Evolutionary conservation across 2,888 invertebrate species (phyloP).

Genomic region (Antheraea assamensis): DNA sequence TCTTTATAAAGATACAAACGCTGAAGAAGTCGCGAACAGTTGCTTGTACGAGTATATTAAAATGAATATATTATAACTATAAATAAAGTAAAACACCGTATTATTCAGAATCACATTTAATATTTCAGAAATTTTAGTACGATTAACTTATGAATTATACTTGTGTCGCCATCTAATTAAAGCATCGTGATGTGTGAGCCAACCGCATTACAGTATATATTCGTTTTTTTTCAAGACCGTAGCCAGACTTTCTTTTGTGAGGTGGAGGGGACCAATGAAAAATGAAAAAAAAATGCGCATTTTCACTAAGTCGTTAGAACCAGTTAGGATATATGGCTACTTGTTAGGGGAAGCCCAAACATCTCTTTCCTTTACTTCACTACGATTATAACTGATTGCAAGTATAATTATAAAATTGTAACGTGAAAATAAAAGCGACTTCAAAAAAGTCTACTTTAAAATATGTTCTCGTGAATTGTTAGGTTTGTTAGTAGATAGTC

Average conservation of each 20-base stretch:
- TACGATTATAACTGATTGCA: too few relatives aligned
- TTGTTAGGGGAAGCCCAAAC: too few relatives aligned
- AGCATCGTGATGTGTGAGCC: background rate
- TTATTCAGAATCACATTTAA: background rate
- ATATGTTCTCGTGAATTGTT: too few relatives aligned
- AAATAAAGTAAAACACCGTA: background rate
- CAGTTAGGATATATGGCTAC: background rate
- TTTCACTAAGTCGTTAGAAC: background rate
- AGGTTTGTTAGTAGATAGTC: too few relatives aligned
- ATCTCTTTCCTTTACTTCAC: too few relatives aligned
- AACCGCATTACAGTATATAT: constrained; percentile 1
- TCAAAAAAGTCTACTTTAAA: too few relatives aligned
- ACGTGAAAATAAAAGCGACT: too few relatives aligned
- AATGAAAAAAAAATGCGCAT: background rate
- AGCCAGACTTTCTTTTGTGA: background rate
- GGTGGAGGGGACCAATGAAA: background rate
- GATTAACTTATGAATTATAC: background rate
- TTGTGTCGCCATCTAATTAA: background rate
- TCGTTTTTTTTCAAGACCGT: background rate
- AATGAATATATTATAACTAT: too few relatives aligned
- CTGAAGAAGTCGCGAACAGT: too few relatives aligned
- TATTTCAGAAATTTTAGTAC: background rate
- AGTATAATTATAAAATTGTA: too few relatives aligned
- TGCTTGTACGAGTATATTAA: too few relatives aligned
- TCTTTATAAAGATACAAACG: too few relatives aligned